Evolutionary conservation across 2,797 vertebrate species (phyloP).

Genomic region (Coregonus sp.): DNA sequence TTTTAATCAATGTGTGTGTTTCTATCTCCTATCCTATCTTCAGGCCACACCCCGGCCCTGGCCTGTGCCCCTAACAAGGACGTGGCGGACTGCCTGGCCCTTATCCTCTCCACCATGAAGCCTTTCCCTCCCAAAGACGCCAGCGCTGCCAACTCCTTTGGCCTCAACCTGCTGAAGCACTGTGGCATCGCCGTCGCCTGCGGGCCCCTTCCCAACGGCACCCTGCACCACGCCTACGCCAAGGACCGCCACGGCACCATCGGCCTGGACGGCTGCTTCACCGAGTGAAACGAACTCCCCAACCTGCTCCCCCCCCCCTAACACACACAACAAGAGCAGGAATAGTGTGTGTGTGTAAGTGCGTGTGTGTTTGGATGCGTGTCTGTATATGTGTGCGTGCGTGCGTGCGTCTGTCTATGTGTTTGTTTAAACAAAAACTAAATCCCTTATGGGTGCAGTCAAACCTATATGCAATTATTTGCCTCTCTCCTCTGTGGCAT

Average conservation of each 20-base stretch:
- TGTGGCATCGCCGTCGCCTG: slow-evolving; percentile 85
- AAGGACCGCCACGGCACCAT: slow-evolving; percentile 72
- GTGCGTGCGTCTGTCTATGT: slow-evolving; percentile 17
- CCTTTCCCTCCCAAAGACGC: slow-evolving; percentile 92
- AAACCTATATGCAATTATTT: slow-evolving; percentile 34
- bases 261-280: slow-evolving; percentile 83
- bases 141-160: slow-evolving; percentile 64
- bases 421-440: slow-evolving; percentile 22
- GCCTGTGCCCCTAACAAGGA: slow-evolving; percentile 97
- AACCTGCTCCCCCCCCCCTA: background rate
- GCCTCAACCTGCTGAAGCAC: slow-evolving; percentile 90
- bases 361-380: background rate
- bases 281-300: slow-evolving; percentile 70
- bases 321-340: slow-evolving; percentile 33
- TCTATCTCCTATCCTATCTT: slow-evolving; percentile 4
- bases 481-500: slow-evolving; percentile 8
- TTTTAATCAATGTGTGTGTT: slow-evolving; percentile 1
- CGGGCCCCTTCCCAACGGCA: slow-evolving; percentile 81
- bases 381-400: slow-evolving; percentile 19
- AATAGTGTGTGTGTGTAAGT: slow-evolving; percentile 18
- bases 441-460: slow-evolving; percentile 38
- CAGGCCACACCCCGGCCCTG: slow-evolving; percentile 93
- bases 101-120: slow-evolving; percentile 99
- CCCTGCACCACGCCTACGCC: slow-evolving; percentile 82
- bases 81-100: slow-evolving; percentile 93